phyloP scores from a whole-genome alignment of 2,888 invertebrate species.

The Plagodis dolabraria region DNA sequence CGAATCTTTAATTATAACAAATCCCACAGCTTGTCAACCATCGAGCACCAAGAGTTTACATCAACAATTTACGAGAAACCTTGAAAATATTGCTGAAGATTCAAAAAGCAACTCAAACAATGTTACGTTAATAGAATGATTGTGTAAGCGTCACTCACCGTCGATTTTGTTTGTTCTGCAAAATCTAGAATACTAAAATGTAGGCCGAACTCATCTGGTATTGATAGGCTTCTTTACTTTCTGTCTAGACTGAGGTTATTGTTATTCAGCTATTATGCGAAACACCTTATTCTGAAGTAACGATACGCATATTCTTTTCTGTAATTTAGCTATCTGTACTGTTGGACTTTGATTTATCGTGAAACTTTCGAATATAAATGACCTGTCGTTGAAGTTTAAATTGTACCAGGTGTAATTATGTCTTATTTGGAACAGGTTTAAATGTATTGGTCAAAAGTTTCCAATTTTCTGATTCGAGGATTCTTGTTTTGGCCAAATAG shows the following conservation, averaged over 20 bases:
- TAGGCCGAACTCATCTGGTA: slow-evolving; percentile 20
- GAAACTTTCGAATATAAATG: too few species aligned
- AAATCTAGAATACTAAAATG: slow-evolving; percentile 13
- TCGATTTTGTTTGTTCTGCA: slow-evolving; percentile 6
- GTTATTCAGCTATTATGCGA: neutral
- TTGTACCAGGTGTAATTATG: too few species aligned
- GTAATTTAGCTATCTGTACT: too few species aligned
- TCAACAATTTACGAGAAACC: slow-evolving; percentile 16
- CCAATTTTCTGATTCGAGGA: too few species aligned
- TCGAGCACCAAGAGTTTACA: slow-evolving; percentile 14
- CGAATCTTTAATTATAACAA: slow-evolving; percentile 18
- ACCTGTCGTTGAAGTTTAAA: too few species aligned
- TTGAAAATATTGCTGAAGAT: slow-evolving; percentile 15
- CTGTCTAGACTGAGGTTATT: slow-evolving; percentile 5
- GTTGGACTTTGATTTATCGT: too few species aligned
- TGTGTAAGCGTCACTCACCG: slow-evolving; percentile 14
- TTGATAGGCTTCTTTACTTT: slow-evolving; percentile 3
- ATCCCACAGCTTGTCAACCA: slow-evolving; percentile 25
- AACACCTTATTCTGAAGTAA: too few species aligned
- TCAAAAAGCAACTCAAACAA: slow-evolving; percentile 9
- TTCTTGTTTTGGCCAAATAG: too few species aligned
- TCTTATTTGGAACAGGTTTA: too few species aligned
- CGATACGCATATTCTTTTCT: too few species aligned
- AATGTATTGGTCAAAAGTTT: too few species aligned
- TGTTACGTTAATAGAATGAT: slow-evolving; percentile 18